These are phyloP conservation scores for Gymnothorax javanicus DNA, from an alignment of 2,797 vertebrate species.

Conservation along the genomic window DNA sequence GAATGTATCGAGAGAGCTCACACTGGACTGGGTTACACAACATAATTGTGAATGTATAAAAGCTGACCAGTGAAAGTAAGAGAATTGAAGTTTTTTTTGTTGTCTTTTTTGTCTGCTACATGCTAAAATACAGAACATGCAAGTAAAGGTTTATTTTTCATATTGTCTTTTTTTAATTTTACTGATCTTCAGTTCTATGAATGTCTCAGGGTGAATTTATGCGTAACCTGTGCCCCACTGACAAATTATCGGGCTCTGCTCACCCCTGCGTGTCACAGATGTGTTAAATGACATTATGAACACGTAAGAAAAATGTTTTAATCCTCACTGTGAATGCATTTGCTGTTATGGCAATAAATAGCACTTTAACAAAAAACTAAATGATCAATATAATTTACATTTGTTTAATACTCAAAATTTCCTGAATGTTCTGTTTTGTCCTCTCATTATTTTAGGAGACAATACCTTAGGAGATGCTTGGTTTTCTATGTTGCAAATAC, in stretches of 20 bases:
- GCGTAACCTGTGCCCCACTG: neutral
- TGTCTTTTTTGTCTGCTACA: neutral
- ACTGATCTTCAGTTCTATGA: neutral
- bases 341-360: neutral
- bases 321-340: neutral
- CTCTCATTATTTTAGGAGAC: neutral
- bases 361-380: neutral
- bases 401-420: neutral
- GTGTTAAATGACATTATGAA: neutral
- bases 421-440: neutral
- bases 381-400: neutral
- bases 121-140: neutral
- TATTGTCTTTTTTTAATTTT: neutral
- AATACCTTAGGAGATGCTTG: neutral
- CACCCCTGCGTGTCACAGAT: neutral
- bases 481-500: neutral
- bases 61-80: neutral
- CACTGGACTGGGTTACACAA: neutral
- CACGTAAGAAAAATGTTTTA: neutral
- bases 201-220: neutral
- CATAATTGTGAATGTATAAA: neutral
- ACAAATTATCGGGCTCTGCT: neutral
- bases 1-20: neutral
- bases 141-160: neutral
- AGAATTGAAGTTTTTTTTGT: too few species aligned